Evolutionary conservation across 2,797 vertebrate species (phyloP).

Genomic region (Limnodromus scolopaceus): DNA sequence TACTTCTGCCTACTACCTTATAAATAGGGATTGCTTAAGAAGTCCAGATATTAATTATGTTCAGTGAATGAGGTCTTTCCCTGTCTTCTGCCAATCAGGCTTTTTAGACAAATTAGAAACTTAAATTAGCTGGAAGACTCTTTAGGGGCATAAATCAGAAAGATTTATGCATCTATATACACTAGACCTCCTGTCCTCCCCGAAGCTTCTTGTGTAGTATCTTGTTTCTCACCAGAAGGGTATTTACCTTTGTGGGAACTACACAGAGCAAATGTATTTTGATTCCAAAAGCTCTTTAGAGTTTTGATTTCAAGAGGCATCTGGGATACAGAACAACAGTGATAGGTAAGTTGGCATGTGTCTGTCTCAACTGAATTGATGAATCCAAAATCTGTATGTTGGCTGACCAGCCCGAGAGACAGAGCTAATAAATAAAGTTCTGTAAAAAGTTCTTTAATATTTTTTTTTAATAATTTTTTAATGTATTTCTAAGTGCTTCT

Average conservation of each 20-base stretch:
- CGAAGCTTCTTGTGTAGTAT: not conserved
- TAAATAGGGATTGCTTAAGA: not conserved
- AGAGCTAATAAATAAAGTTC: not conserved
- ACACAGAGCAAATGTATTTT: not conserved
- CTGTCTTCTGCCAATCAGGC: not conserved
- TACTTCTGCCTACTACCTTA: not conserved
- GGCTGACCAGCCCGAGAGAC: not conserved
- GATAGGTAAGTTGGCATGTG: not conserved
- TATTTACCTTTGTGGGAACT: not conserved
- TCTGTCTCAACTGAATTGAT: not conserved
- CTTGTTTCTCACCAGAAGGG: not conserved
- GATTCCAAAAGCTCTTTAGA: not conserved
- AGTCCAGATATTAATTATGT: not conserved
- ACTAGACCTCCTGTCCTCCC: not conserved
- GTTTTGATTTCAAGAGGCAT: not conserved
- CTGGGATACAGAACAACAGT: not conserved
- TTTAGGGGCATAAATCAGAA: not conserved
- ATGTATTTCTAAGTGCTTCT: not conserved
- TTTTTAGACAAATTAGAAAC: not conserved
- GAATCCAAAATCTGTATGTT: not conserved
- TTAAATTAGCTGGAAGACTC: not conserved
- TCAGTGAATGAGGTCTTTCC: not conserved
- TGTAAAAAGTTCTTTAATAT: not conserved
- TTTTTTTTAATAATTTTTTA: not conserved
- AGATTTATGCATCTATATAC: not conserved